phyloP scores from a whole-genome alignment of 1,140 invertebrate species.

The Orchesella cincta region DNA sequence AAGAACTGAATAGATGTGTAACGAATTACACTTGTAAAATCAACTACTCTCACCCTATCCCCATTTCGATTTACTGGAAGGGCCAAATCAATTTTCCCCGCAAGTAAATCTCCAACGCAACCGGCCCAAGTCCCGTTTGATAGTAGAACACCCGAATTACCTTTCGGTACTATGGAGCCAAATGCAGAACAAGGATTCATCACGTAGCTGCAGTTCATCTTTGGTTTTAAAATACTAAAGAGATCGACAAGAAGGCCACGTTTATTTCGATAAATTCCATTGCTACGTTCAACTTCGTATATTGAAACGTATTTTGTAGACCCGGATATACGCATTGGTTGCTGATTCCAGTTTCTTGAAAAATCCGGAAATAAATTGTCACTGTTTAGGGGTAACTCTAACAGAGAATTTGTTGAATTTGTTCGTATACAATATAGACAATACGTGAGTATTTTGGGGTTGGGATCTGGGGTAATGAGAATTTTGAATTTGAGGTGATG shows the following conservation, averaged over 20 bases:
- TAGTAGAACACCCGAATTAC: not conserved
- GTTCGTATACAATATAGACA: too few relatives aligned
- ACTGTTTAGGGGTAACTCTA: not conserved
- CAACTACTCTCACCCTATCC: not conserved
- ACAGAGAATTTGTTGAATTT: too few relatives aligned
- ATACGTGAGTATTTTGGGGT: not conserved
- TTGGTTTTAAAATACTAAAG: not conserved
- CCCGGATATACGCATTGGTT: not conserved
- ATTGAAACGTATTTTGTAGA: not conserved
- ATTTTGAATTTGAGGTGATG: not conserved
- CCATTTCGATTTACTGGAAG: not conserved
- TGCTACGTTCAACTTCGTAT: not conserved
- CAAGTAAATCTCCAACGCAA: not conserved
- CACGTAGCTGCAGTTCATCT: not conserved
- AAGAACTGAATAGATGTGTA: not conserved
- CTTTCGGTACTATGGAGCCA: not conserved
- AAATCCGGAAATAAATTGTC: not conserved
- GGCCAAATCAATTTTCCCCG: not conserved
- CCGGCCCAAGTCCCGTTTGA: not conserved
- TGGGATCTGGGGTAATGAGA: not conserved
- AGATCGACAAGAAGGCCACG: not conserved
- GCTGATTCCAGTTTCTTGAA: not conserved
- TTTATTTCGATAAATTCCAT: not conserved
- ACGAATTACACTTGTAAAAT: not conserved
- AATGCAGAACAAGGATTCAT: not conserved